Evolutionary conservation across 2,888 invertebrate genomes (phyloP), one percentile per base, ranked within the genome.

Genomic region (Noctua pronuba): DNA sequence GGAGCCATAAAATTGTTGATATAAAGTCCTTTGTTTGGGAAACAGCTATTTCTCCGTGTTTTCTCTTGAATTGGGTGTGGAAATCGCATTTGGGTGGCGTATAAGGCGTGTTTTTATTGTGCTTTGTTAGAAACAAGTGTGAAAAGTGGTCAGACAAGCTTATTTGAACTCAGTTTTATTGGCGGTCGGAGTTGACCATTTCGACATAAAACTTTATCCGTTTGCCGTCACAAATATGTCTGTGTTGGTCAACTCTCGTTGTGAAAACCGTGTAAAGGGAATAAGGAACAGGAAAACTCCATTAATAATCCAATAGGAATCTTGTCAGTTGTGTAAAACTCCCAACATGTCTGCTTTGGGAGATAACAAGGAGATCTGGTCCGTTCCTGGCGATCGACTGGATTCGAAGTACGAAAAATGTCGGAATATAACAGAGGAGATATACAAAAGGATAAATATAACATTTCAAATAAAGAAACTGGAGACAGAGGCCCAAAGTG

Each of bases 391-490:
- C 28, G 93, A 94, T 78, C 91, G 89, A 16, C 85, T 94, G 18
- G 91, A 94, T 82, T 92, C 95, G 0, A 96, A 94, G 85, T 95
- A 96, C 69, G 96, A 96, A 78, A 96, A 96, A 92, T 96, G 96
- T 91, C 92, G 95, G 7, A 95, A 96, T 88, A 96, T 96, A 16
- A 95, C 96, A 0, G 96, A 96, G 76, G 96, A 96, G 84, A 96
- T 96, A 85, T 96, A 96, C 86, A 96, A 96, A 80, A 94, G 96
- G 87, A 96, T 96, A 80, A 94, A 96, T 88, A 95, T 96, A 79
- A 96, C 96, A 10, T 96, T 96, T 92, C 94, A 96, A 92, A 96
- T 96, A 21, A 96, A 96, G 85, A 95, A 96, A 85, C 86, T 95
- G 64, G 96, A 95, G 81, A 82, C 82, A 62, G 93, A 90, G 6